Percentiles rank a stretch among this genome's conserved stretches.
Evolutionary conservation across 2,888 invertebrate genomes (phyloP).

Genomic region (Ommatoiulus sabulosus): DNA sequence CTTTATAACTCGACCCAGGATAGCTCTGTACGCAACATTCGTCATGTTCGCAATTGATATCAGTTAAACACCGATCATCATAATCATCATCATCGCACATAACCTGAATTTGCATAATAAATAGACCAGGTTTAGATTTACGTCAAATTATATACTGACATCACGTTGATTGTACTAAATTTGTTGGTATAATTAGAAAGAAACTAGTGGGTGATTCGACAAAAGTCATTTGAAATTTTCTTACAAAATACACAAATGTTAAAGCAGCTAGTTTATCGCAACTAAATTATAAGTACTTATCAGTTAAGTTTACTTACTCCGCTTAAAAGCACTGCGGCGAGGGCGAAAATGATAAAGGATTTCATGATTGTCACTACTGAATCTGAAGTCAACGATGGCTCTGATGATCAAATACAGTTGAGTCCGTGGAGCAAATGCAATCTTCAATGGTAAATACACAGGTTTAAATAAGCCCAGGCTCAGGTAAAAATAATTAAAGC

Average conservation of each 20-base stretch:
- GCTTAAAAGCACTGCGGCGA: background rate
- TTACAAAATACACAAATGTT: background rate
- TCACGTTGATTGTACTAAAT: no score
- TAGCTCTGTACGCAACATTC: constrained; percentile 38
- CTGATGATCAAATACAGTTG: no score
- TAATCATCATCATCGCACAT: background rate
- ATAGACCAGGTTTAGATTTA: background rate
- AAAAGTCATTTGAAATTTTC: background rate
- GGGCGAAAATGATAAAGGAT: background rate
- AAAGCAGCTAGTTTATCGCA: background rate
- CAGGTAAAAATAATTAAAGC: background rate
- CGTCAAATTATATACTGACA: background rate
- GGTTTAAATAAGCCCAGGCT: background rate
- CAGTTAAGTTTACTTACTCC: background rate
- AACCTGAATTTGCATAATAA: background rate
- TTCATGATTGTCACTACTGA: background rate
- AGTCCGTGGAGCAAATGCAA: background rate
- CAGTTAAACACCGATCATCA: background rate
- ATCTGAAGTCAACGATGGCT: background rate
- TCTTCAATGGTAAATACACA: background rate
- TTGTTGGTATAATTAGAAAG: no score
- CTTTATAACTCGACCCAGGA: background rate
- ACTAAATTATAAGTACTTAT: background rate
- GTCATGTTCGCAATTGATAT: background rate
- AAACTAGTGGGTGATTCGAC: no score